Percentiles rank a stretch among this genome's conserved stretches.
phyloP scores from a whole-genome alignment of 2,113 vertebrate species.

The Melospiza melodia region DNA sequence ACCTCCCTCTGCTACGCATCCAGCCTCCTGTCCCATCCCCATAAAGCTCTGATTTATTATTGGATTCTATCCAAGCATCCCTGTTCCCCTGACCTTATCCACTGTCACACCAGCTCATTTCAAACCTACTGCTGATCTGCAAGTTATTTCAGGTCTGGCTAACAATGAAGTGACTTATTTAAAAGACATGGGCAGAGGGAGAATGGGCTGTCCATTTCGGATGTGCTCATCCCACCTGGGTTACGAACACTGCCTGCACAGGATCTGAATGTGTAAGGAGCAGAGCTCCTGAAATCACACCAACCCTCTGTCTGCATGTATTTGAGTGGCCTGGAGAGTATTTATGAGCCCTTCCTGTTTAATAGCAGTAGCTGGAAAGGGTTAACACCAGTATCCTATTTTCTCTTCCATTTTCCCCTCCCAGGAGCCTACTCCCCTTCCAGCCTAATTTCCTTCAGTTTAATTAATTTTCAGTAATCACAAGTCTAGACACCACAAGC shows the following conservation, averaged over 20 bases:
- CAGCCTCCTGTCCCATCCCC: accelerated
- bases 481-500: constrained; percentile 66
- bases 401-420: constrained; percentile 53
- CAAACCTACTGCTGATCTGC: background rate
- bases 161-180: background rate
- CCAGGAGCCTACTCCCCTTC: constrained; percentile 61
- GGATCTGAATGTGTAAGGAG: background rate
- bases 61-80: background rate
- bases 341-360: background rate
- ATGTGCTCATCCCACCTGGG: background rate
- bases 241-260: background rate
- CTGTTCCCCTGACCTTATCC: background rate
- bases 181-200: background rate
- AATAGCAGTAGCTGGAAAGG: constrained; percentile 5
- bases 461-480: constrained; percentile 73
- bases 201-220: background rate
- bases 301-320: background rate
- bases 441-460: constrained; percentile 68
- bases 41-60: background rate
- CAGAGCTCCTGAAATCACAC: background rate
- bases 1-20: background rate
- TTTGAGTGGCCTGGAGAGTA: background rate
- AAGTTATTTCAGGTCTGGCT: constrained; percentile 18
- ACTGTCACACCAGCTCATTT: background rate
- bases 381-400: constrained; percentile 57